These are phyloP conservation scores for Ophiodon elongatus DNA, from an alignment of 2,113 vertebrate species.

Conservation along the genomic window DNA sequence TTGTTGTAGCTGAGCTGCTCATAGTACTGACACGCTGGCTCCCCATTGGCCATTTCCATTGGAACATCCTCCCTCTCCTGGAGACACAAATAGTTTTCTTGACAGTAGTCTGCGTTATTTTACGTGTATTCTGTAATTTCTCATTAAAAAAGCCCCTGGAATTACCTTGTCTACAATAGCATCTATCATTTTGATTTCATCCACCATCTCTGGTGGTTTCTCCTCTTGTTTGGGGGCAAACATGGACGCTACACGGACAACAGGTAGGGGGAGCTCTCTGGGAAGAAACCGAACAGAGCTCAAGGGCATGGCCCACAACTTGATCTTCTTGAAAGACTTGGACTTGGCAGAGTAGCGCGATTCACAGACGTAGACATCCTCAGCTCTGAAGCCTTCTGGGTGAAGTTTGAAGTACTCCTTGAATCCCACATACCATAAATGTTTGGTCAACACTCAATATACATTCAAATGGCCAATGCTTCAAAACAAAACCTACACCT, in stretches of 20 bases:
- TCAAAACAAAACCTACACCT: background rate
- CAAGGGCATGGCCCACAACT: conserved; percentile 97
- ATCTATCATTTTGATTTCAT: conserved; percentile 89
- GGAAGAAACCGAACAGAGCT: conserved; percentile 94
- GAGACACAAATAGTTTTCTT: conserved; percentile 23
- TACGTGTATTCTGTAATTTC: background rate
- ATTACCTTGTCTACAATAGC: conserved; percentile 82
- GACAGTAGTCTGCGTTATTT: background rate
- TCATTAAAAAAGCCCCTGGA: background rate
- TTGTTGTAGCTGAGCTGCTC: conserved; percentile 98
- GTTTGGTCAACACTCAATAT: conserved; percentile 1
- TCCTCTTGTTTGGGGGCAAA: conserved; percentile 95
- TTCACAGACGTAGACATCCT: conserved; percentile 97
- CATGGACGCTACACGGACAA: conserved; percentile 97
- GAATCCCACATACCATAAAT: background rate
- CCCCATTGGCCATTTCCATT: conserved; percentile 94
- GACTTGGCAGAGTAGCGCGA: conserved; percentile 98
- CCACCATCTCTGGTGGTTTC: conserved; percentile 86
- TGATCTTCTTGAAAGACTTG: conserved; percentile 99
- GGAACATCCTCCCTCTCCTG: conserved; percentile 96
- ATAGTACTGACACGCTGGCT: conserved; percentile 96
- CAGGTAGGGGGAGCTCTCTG: conserved; percentile 93
- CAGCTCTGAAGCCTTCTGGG: conserved; percentile 93
- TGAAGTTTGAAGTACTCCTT: conserved; percentile 98
- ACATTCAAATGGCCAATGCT: background rate